A percentile compares a stretch with the other conserved stretches of the same genome.
Conservation (phyloP, 92 coral and sea anemone species). For the Epizoanthus stellaris region DNA sequence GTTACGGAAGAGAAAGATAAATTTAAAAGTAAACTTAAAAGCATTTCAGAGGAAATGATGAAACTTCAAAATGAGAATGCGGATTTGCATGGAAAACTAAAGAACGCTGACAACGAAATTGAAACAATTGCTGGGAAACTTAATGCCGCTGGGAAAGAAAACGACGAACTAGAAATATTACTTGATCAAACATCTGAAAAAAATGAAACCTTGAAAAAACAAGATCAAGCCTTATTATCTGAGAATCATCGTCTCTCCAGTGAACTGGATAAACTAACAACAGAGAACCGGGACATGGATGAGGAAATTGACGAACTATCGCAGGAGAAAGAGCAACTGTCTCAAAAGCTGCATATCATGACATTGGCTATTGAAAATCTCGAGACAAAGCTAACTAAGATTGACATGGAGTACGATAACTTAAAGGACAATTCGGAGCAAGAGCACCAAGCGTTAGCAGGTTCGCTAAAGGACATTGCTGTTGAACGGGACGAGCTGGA, state of each 20-base stretch:
- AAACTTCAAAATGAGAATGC: constrained; percentile 62
- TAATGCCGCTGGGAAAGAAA: background rate
- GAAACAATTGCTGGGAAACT: constrained; percentile 29
- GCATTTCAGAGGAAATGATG: constrained; percentile 40
- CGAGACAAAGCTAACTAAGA: constrained; percentile 20
- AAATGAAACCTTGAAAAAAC: background rate
- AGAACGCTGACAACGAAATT: constrained; percentile 29
- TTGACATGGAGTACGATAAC: constrained; percentile 34
- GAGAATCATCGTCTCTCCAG: constrained; percentile 4
- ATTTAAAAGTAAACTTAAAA: constrained; percentile 15
- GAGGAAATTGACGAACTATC: constrained; percentile 47
- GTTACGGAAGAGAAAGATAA: constrained; percentile 21
- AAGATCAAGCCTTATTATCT: constrained; percentile 11
- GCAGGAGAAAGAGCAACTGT: constrained; percentile 17
- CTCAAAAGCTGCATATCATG: constrained; percentile 43
- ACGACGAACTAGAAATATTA: background rate
- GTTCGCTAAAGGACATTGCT: background rate
- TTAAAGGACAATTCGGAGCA: constrained; percentile 47
- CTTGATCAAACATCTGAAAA: background rate
- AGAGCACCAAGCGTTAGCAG: constrained; percentile 9
- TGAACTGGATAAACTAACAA: constrained; percentile 9
- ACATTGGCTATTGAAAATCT: constrained; percentile 48
- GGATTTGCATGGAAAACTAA: constrained; percentile 32
- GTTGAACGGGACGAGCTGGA: constrained; percentile 2
- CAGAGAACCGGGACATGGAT: constrained; percentile 11